These are phyloP conservation scores for Hystrix brachyura DNA, from an alignment of 2,113 vertebrate species.

Conservation along the genomic window DNA sequence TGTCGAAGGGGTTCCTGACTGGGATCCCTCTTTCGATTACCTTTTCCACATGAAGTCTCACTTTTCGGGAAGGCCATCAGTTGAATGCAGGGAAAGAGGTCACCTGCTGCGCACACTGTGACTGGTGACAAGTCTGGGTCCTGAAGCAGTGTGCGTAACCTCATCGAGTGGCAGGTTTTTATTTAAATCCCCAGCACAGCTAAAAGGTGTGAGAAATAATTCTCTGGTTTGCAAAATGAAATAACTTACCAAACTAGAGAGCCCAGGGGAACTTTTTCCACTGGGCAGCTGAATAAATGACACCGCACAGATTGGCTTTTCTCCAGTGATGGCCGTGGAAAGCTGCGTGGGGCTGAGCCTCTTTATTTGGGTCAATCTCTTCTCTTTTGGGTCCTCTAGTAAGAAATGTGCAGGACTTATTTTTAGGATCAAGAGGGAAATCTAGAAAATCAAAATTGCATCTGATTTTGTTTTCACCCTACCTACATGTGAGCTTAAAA, in stretches of 20 bases:
- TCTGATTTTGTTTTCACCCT: not conserved
- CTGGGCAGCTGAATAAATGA: slow-evolving; percentile 29
- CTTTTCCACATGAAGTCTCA: not conserved
- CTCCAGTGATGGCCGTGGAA: not conserved
- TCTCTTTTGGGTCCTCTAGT: not conserved
- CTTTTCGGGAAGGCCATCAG: not conserved
- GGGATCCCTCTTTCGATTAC: not conserved
- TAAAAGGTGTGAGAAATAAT: slow-evolving; percentile 37
- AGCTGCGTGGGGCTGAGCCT: too few species aligned
- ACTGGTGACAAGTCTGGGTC: not conserved
- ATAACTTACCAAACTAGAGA: not conserved
- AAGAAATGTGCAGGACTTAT: not conserved
- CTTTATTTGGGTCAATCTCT: not conserved
- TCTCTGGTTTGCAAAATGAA: not conserved
- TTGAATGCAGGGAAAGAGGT: not conserved
- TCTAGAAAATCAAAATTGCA: not conserved
- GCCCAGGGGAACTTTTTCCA: not conserved
- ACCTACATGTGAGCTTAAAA: not conserved
- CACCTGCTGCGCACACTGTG: not conserved
- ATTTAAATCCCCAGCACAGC: not conserved
- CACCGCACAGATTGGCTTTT: not conserved
- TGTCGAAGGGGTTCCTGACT: rapidly evolving
- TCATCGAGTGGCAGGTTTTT: not conserved
- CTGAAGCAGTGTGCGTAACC: rapidly evolving
- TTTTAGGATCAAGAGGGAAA: not conserved